Conservation (phyloP, 1,140 invertebrate genomes). For the Diachasma alloeum region DNA sequence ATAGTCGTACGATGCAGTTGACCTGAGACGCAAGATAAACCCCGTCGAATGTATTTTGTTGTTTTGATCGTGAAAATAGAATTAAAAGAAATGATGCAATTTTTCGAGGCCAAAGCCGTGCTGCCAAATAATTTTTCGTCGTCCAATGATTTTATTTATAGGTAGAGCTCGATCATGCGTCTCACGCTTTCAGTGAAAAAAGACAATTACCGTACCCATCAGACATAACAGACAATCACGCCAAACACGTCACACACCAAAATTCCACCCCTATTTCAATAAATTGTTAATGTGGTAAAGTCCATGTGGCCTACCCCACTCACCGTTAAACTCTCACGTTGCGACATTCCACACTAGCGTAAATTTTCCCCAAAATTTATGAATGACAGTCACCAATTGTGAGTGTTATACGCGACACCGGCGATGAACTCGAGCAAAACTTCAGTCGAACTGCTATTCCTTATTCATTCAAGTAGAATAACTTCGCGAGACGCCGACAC, state of each 20-base stretch:
- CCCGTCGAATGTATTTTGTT: not conserved
- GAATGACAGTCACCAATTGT: not conserved
- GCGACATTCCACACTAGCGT: not conserved
- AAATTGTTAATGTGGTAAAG: not conserved
- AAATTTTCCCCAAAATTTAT: not conserved
- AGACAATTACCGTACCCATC: too few relatives aligned
- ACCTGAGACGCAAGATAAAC: not conserved
- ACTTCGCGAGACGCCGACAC: not conserved
- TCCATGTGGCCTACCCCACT: not conserved
- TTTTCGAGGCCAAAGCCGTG: not conserved
- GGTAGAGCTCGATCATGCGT: not conserved
- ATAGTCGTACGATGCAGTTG: not conserved
- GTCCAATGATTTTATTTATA: not conserved
- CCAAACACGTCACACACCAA: not conserved
- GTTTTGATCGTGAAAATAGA: not conserved
- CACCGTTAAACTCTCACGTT: not conserved
- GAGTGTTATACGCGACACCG: not conserved
- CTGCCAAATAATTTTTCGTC: slow-evolving; percentile 4
- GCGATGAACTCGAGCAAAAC: not conserved
- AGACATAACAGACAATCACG: too few relatives aligned
- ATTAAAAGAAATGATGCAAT: not conserved
- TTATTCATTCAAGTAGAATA: not conserved
- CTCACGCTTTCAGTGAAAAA: not conserved
- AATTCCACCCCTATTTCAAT: not conserved
- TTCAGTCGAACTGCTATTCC: not conserved